phyloP scores from a whole-genome alignment of 2,797 vertebrate species.

The Notolabrus celidotus region DNA sequence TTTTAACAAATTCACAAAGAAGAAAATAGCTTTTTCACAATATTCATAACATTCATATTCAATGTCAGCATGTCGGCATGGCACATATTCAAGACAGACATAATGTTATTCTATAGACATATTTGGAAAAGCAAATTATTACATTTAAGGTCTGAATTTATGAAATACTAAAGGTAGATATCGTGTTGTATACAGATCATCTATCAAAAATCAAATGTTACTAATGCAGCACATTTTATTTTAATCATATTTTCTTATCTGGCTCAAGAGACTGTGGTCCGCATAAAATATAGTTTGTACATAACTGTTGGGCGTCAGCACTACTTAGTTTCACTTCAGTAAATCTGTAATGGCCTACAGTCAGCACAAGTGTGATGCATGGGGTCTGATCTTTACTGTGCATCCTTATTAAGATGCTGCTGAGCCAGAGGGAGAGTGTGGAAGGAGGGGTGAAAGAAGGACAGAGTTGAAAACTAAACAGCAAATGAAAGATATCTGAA shows the following conservation, averaged over 20 bases:
- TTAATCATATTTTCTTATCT: not conserved
- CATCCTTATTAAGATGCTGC: constrained; percentile 44
- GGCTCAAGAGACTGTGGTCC: constrained; percentile 8
- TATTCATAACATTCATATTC: too few species aligned
- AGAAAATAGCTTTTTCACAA: too few species aligned
- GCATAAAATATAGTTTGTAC: constrained; percentile 30
- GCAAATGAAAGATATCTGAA: constrained; percentile 25
- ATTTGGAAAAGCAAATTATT: not conserved
- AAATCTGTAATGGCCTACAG: constrained; percentile 39
- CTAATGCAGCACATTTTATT: constrained; percentile 1
- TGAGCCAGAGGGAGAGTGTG: constrained; percentile 22
- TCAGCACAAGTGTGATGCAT: constrained; percentile 46
- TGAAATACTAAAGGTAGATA: not conserved
- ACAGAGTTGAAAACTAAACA: constrained; percentile 23
- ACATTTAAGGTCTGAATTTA: not conserved
- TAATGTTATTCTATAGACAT: not conserved
- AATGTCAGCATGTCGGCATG: too few species aligned
- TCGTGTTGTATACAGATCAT: not conserved
- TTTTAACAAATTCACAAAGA: too few species aligned
- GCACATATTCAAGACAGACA: not conserved
- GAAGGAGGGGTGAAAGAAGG: not conserved
- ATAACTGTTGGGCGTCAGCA: constrained; percentile 22
- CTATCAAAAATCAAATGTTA: constrained; percentile 3
- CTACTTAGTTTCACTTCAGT: constrained; percentile 35
- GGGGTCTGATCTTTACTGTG: constrained; percentile 32